Evolutionary conservation across 2,888 invertebrate species (phyloP), one percentile per base, ranked within the genome.

Genomic region (Eupithecia inturbata): DNA sequence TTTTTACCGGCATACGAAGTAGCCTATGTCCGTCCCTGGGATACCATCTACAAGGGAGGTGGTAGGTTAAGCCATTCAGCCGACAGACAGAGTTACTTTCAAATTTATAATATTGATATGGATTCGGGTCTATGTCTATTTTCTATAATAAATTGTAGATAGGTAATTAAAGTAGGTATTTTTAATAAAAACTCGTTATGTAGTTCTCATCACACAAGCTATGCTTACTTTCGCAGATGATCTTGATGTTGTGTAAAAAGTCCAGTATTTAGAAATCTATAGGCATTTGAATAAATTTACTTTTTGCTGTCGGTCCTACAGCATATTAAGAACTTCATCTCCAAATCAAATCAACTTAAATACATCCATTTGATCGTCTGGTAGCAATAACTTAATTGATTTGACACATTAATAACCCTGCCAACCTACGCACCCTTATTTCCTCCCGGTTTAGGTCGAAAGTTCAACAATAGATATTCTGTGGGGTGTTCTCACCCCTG

Each of bases 361-460:
- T 71, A 78, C 78, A 12, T 76, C 78, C 74, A 84, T 82, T 82
- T 75, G 62, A 84, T 73, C 82, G 80, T 80, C 83, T 79, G 80
- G 77, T 81, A 82, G 80, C 91, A 92, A 92, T 93, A 87, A 91
- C 89, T 88, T 92, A 93, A 93, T 92, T 91, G 91, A 91, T 91
- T 90, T 86, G 86, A 84, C 87, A 89, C 88, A 89, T 91, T 89
- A 87, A 82, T 78, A 68, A 62, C 70, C 45, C 57, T 12, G 28
- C 12, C n/a, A 64, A 60, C 31, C 31, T 4, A n/a, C 67, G 64
- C 69, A 74, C 66, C 69, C 41, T 63, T 79, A 75, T 53, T n/a
- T 14, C 10, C 16, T 67, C n/a, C 12, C 0, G 0, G 0, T 28
- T 70, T 70, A 31, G 53, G 74, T 72, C 64, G 41, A 67, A 68